phyloP scores from a whole-genome alignment of 2,113 vertebrate genomes.

The Coreoperca whiteheadi region DNA sequence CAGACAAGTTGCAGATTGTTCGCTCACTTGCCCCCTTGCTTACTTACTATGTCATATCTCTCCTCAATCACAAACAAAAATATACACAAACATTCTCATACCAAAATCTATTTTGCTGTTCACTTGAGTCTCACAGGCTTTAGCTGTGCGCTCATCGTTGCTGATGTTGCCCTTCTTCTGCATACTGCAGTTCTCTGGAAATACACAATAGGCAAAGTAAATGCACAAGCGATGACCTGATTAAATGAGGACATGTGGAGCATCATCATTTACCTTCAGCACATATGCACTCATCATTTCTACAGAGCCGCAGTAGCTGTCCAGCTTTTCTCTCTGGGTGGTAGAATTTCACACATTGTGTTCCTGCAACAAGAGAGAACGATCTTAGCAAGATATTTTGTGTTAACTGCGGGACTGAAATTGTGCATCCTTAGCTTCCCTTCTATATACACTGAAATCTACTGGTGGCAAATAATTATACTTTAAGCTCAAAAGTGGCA shows the following conservation, averaged over 20 bases:
- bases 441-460: background rate
- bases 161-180: slow-evolving; percentile 48
- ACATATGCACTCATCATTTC: slow-evolving; percentile 75
- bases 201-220: background rate
- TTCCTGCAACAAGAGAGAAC: slow-evolving; percentile 65
- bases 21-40: background rate
- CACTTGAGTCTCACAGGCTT: slow-evolving; percentile 80
- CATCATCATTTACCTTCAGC: slow-evolving; percentile 77
- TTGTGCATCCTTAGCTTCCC: background rate
- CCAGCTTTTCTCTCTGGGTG: slow-evolving; percentile 78
- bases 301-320: slow-evolving; percentile 75
- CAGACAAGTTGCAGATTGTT: slow-evolving; percentile 18
- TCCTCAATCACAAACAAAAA: background rate
- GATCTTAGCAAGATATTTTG: background rate
- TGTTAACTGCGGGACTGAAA: background rate
- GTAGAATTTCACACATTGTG: slow-evolving; percentile 83
- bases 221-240: background rate
- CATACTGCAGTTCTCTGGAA: slow-evolving; percentile 88
- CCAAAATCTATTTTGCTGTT: slow-evolving; percentile 78
- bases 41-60: slow-evolving; percentile 4
- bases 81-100: slow-evolving; percentile 37
- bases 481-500: no score
- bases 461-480: background rate
- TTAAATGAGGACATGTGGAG: background rate
- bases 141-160: slow-evolving; percentile 57